A percentile compares a stretch with the other conserved stretches of the same genome.
These are phyloP conservation scores for Actinemys pallida DNA, from an alignment of 2,113 vertebrate species.

Conservation along the genomic window DNA sequence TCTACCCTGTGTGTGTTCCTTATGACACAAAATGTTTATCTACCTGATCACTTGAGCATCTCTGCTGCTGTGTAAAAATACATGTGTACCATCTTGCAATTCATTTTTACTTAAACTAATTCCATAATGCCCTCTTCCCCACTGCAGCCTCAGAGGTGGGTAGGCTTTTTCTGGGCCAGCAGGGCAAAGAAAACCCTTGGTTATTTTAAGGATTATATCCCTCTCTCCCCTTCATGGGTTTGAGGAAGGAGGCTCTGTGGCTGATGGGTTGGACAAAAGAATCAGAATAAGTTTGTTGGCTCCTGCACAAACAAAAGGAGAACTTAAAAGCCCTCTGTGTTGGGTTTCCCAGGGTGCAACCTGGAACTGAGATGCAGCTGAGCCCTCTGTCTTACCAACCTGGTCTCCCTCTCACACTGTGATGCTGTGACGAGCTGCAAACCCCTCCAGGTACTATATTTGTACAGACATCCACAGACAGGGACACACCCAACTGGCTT, in stretches of 20 bases:
- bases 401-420: too few relatives aligned
- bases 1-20: neutral
- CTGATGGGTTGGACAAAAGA: neutral
- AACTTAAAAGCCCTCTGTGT: neutral
- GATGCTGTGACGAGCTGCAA: too few relatives aligned
- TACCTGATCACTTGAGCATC: neutral
- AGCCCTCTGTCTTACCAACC: too few relatives aligned
- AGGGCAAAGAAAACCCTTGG: neutral
- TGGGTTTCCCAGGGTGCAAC: neutral
- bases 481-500: too few relatives aligned
- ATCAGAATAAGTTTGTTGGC: neutral
- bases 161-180: neutral
- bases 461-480: too few relatives aligned
- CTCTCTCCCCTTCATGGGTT: fast-evolving
- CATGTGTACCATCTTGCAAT: neutral
- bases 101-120: neutral
- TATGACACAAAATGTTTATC: neutral
- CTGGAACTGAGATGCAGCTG: neutral
- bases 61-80: neutral
- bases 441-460: too few relatives aligned
- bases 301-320: neutral
- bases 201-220: neutral
- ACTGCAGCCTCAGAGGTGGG: neutral
- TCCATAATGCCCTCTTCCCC: neutral
- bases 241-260: neutral